Percentiles rank a stretch among this genome's conserved stretches.
phyloP scores from a whole-genome alignment of 2,797 vertebrate species.

The Gastrophryne carolinensis region DNA sequence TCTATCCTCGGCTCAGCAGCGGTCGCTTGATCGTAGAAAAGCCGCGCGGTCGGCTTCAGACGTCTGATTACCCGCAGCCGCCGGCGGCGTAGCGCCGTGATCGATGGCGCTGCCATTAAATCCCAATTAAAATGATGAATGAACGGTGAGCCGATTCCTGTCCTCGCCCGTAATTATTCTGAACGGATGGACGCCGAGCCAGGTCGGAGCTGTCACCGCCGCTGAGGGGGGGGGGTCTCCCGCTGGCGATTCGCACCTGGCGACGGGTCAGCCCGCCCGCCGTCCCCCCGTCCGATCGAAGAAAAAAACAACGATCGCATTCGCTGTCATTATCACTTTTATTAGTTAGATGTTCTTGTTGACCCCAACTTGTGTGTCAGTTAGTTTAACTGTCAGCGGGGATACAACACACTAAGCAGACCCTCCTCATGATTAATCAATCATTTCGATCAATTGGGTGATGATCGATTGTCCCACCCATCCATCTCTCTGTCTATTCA shows the following conservation, averaged over 20 bases:
- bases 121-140: conserved; percentile 48
- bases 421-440: no score
- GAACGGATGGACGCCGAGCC: neutral
- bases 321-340: no score
- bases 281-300: no score
- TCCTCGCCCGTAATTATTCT: conserved; percentile 26
- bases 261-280: neutral
- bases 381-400: no score
- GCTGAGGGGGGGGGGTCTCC: neutral
- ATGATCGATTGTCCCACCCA: no score
- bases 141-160: neutral
- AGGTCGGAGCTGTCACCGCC: neutral
- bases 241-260: neutral
- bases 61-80: conserved; percentile 4
- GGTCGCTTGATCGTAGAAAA: neutral
- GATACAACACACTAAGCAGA: no score
- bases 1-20: neutral
- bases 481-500: no score
- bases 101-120: conserved; percentile 41
- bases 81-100: neutral
- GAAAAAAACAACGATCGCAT: no score
- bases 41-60: neutral
- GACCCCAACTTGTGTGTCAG: no score
- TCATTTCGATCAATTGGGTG: no score
- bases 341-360: no score